Percentiles rank a stretch among this genome's conserved stretches.
phyloP scores from a whole-genome alignment of 2,888 invertebrate species.

The Lasioglossum leucozonium region DNA sequence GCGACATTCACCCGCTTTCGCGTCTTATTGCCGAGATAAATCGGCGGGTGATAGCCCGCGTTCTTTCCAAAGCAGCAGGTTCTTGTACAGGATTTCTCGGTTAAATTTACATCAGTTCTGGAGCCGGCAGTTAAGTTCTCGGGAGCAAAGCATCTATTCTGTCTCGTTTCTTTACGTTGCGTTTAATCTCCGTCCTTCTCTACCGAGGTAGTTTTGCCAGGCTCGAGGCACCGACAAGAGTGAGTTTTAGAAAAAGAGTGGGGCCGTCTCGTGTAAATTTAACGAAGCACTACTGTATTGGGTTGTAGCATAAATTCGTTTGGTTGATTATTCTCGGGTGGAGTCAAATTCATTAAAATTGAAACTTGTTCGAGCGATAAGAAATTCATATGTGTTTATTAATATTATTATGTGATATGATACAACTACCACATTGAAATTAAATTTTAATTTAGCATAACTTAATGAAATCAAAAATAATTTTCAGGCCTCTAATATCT shows the following conservation, averaged over 20 bases:
- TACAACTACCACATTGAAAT: too few species aligned
- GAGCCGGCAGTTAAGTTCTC: not conserved
- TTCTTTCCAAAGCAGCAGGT: not conserved
- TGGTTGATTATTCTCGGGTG: not conserved
- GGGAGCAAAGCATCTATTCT: not conserved
- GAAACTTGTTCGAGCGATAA: not conserved
- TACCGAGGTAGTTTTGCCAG: not conserved
- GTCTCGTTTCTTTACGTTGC: not conserved
- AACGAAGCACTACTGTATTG: not conserved
- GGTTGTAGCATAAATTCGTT: too few species aligned
- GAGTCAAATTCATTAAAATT: not conserved
- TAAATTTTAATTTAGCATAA: too few species aligned
- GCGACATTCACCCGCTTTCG: not conserved
- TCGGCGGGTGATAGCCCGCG: not conserved
- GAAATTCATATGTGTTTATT: not conserved
- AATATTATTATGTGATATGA: too few species aligned
- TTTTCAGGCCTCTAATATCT: too few species aligned
- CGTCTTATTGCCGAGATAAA: slow-evolving; percentile 20
- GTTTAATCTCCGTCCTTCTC: not conserved
- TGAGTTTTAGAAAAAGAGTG: not conserved
- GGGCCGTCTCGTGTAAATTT: not conserved
- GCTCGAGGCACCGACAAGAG: not conserved
- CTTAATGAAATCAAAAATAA: too few species aligned
- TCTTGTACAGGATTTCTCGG: not conserved
- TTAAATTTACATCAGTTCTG: not conserved